Conservation (phyloP, 2,888 invertebrate genomes). For the Craniophora ligustri region DNA sequence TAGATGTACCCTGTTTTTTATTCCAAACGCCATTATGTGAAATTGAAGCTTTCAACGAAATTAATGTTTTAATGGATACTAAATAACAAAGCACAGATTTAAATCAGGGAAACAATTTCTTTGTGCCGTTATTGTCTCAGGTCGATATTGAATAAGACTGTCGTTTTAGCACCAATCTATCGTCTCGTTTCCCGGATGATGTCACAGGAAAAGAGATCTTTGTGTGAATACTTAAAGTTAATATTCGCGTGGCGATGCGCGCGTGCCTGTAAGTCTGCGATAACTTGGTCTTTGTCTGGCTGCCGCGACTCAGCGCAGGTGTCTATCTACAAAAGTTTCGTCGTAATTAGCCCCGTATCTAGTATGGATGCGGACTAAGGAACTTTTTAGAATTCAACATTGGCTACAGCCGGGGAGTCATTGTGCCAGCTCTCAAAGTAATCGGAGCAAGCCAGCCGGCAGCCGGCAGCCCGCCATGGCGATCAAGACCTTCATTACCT, state of each 20-base stretch:
- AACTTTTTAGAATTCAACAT: constrained; percentile 86
- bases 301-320: constrained; percentile 84
- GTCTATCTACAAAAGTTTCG: constrained; percentile 87
- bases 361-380: constrained; percentile 82
- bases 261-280: constrained; percentile 82
- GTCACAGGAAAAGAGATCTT: constrained; percentile 64
- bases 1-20: constrained; percentile 39
- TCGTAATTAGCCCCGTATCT: constrained; percentile 86
- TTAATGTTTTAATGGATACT: constrained; percentile 62
- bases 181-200: constrained; percentile 57
- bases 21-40: constrained; percentile 38
- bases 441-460: constrained; percentile 75
- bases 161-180: constrained; percentile 72
- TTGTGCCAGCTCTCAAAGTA: constrained; percentile 86
- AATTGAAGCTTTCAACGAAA: constrained; percentile 60
- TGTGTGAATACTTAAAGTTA: constrained; percentile 62
- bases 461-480: constrained; percentile 83
- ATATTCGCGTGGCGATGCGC: constrained; percentile 62
- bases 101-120: constrained; percentile 67
- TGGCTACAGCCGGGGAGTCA: constrained; percentile 83
- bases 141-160: constrained; percentile 77
- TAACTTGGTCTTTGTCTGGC: constrained; percentile 86
- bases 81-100: constrained; percentile 61
- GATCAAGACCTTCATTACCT: constrained; percentile 87
- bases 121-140: constrained; percentile 69